A percentile compares a stretch with the other conserved stretches of the same genome.
These are phyloP conservation scores for Xanthorhoe designata DNA, from an alignment of 2,888 invertebrate species.

Conservation along the genomic window DNA sequence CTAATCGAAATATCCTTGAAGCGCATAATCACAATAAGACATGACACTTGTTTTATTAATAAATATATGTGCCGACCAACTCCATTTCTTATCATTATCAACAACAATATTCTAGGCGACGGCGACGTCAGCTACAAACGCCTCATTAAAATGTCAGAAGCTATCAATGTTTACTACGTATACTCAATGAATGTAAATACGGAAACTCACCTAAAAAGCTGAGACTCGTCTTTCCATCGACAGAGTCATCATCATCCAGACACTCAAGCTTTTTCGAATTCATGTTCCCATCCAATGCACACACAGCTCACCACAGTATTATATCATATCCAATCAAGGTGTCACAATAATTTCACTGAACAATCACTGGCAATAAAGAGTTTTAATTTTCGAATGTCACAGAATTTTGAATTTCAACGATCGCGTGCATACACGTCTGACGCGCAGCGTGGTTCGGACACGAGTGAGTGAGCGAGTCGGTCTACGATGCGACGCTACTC, in stretches of 20 bases:
- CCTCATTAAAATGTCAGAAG: slow-evolving; percentile 46
- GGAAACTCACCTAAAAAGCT: slow-evolving; percentile 79
- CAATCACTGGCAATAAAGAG: slow-evolving; percentile 46
- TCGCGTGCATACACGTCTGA: slow-evolving; percentile 69
- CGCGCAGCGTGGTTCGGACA: slow-evolving; percentile 67
- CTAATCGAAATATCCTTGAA: slow-evolving; percentile 46
- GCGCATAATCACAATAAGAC: slow-evolving; percentile 49
- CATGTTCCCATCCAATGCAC: slow-evolving; percentile 74
- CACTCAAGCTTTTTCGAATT: slow-evolving; percentile 84
- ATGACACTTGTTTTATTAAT: slow-evolving; percentile 48
- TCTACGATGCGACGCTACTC: slow-evolving; percentile 36
- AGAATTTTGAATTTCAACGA: slow-evolving; percentile 65
- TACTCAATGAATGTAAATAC: slow-evolving; percentile 37
- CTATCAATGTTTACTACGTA: slow-evolving; percentile 45
- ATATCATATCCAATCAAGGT: slow-evolving; percentile 35
- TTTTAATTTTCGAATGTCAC: slow-evolving; percentile 51
- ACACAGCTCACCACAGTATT: slow-evolving; percentile 55
- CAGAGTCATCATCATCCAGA: slow-evolving; percentile 74
- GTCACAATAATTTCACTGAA: slow-evolving; percentile 40
- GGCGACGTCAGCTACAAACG: slow-evolving; percentile 33
- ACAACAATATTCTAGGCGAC: slow-evolving; percentile 37
- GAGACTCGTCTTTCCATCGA: slow-evolving; percentile 79
- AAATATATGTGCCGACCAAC: slow-evolving; percentile 44
- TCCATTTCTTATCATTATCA: slow-evolving; percentile 49
- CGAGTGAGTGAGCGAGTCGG: slow-evolving; percentile 75